Conservation (phyloP, 2,888 invertebrate genomes). For the Agrochola lota region DNA sequence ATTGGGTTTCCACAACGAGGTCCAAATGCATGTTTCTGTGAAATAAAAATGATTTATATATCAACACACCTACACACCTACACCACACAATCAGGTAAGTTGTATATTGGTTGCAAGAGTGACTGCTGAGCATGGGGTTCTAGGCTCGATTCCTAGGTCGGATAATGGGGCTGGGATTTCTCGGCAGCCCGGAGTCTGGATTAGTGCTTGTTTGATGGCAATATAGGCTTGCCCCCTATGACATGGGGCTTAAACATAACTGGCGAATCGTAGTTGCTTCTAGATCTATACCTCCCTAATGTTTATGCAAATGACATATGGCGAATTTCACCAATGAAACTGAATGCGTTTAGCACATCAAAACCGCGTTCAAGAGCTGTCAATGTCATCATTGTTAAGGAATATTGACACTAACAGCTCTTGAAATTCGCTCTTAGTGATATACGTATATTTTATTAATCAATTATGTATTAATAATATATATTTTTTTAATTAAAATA, state of each 20-base stretch:
- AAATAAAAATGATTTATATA: not conserved
- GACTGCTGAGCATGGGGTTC: no score
- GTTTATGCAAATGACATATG: not conserved
- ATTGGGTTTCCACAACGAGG: constrained; percentile 25
- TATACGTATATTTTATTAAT: no score
- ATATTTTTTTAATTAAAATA: no score
- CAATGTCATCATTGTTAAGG: not conserved
- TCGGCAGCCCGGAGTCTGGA: not conserved
- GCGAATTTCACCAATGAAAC: not conserved
- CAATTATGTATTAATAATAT: no score
- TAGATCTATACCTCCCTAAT: not conserved
- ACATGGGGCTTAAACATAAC: not conserved
- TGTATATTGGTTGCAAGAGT: not conserved
- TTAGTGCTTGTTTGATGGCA: not conserved
- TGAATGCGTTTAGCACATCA: not conserved
- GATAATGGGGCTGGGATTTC: not conserved
- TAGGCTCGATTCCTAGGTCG: no score
- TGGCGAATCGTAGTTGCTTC: not conserved
- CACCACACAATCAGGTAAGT: not conserved
- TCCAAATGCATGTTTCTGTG: constrained; percentile 30
- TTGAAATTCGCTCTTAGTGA: not conserved
- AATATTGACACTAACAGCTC: not conserved
- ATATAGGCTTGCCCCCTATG: not conserved
- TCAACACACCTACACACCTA: no score
- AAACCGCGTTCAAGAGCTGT: not conserved